Base-by-base conservation (phyloP, 2,888 invertebrate genomes). In the Ormyrus labotus region DNA sequence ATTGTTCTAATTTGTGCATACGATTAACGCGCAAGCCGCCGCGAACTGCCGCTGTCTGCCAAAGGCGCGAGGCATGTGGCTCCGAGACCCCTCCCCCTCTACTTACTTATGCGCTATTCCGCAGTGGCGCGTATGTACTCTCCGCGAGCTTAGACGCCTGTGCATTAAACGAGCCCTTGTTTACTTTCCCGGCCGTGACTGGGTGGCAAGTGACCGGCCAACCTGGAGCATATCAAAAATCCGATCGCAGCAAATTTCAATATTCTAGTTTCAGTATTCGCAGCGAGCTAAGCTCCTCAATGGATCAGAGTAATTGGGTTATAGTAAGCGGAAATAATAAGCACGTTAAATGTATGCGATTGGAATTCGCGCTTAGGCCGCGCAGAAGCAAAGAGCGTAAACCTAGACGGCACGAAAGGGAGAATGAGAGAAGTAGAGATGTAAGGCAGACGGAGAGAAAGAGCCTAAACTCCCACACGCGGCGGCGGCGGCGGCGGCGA, bases 1-100 rank as follows among this genome's bases (percentile, higher is more conserved):
- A 90, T 90, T 90, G 90, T 90, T 90, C 90, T 90, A 89, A 90
- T 90, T 90, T 88, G 86, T 87, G 90, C 90, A 90, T 89, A 88
- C 89, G 88, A 90, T 90, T 90, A 90, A 89, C 88, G 87, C 87
- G 70, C 67, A 34, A 34, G 68, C 80, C 80, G 84, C 83, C 81
- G 83, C 83, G 80, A 69, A 74, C 73, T 74, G 78, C 76, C 82
- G 83, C 82, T 85, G 86, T 86, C 85, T 85, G 84, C 84, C 86
- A 81, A 84, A 80, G 83, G 63, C 61, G 71, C 64, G 75, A 61
- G 80, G 81, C 83, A 83, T 84, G 84, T 81, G 84, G 76, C 81
- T 80, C 34, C 34, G 34, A 34, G 80, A 81, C 78, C 69, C 76
- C 83, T 13, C 71, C 50, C 55, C 58, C 55, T 67, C 65, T 11